Base-by-base conservation (phyloP, 1,140 invertebrate genomes). In the Drosophila novamexicana region DNA sequence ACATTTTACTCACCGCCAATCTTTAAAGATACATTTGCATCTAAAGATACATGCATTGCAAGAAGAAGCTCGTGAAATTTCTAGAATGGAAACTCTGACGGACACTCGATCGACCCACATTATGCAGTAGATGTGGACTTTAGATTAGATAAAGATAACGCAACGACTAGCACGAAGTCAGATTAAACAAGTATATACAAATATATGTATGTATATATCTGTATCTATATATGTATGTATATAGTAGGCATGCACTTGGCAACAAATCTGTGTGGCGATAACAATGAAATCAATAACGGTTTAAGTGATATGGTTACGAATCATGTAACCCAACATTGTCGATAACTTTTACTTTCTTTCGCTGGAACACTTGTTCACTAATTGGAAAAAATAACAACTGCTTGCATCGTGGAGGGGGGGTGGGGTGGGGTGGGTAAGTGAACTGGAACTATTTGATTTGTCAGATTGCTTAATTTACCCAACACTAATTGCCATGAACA, bases 401-500 rank as follows among this genome's bases (percentile, higher is more conserved):
- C 18, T 49, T 29, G 47, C 18, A 49, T 18, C 18, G 18, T 18
- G 1, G 1, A 18, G 1, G 22, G 3, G 22, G 2, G 22, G 22
- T 1, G 2, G 22, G 22, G 22, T 1, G 22, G 22, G 2, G 22
- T 22, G 2, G 22, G 0, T 4, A 29, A 29, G 10, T 42, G 29
- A 22, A 29, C 49, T 32, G 37, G 1, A 56, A 65, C 40, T 45
- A 52, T 64, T 59, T 59, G 37, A 72, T 63, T 47, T 54, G 44
- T 49, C 2, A 22, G 36, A 63, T 71, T 62, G 78, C 29, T 58
- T 54, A 42, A 44, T 63, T 68, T 73, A 53, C 45, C 22, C 47
- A 53, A 39, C 53, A 65, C 61, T 66, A 81, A 80, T 66, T 80
- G 56, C 52, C 39, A 56, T 40, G 39, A 67, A 63, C 53, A 49